Conservation (phyloP, 1,140 invertebrate genomes). For the Heliconius hewitsoni region DNA sequence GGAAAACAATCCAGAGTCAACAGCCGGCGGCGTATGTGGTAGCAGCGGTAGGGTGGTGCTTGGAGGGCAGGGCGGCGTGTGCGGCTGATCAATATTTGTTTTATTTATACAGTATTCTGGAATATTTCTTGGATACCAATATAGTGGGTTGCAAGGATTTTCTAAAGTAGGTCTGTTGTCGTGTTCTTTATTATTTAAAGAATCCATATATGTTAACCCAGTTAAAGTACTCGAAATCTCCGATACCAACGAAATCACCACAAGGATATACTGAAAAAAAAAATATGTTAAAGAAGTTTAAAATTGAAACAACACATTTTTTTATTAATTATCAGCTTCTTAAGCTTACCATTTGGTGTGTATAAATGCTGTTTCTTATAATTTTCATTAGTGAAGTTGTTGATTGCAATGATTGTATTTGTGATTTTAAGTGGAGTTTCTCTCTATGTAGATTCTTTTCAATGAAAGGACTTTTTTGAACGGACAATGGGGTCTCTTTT, state of each 20-base stretch:
- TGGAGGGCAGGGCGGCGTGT: neutral
- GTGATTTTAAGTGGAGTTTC: slow-evolving; percentile 42
- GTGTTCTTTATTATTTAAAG: slow-evolving; percentile 22
- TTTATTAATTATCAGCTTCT: neutral
- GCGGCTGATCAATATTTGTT: neutral
- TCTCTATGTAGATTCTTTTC: slow-evolving; percentile 38
- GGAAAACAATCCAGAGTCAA: neutral
- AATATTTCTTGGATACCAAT: slow-evolving; percentile 64
- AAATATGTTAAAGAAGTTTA: neutral
- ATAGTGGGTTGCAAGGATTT: slow-evolving; percentile 50
- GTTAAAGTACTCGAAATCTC: slow-evolving; percentile 42
- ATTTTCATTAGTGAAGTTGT: slow-evolving; percentile 24
- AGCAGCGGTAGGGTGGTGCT: neutral
- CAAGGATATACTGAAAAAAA: neutral
- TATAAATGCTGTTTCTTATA: neutral
- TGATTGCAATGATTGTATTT: slow-evolving; percentile 36
- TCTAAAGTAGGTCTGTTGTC: neutral
- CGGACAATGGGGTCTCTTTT: slow-evolving; percentile 44
- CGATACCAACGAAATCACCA: neutral
- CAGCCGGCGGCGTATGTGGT: neutral
- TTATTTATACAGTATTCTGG: slow-evolving; percentile 54
- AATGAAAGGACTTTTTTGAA: slow-evolving; percentile 45
- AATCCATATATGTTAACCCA: slow-evolving; percentile 53
- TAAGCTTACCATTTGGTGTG: slow-evolving; percentile 1
- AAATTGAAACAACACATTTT: neutral